phyloP scores from a whole-genome alignment of 2,797 vertebrate genomes.

The Jordanella pulchra region DNA sequence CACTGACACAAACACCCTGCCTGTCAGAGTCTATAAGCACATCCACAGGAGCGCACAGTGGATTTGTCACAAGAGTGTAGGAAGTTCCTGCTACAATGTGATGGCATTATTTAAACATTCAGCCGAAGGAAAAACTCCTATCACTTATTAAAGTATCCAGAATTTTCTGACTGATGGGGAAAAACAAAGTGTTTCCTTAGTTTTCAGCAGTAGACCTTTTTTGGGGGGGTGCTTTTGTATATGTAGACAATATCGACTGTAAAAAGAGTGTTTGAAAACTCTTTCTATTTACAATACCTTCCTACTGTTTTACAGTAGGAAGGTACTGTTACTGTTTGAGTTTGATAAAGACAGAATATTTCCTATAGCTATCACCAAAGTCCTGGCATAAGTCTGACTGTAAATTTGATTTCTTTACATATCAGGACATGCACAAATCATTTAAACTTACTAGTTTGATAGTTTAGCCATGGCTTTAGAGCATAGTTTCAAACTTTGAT shows the following conservation, averaged over 20 bases:
- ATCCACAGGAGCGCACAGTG: constrained; percentile 14
- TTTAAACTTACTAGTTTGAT: not conserved
- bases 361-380: no score
- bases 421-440: not conserved
- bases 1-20: constrained; percentile 36
- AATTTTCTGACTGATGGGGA: not conserved
- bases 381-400: no score
- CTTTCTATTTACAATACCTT: not conserved
- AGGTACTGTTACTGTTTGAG: no score
- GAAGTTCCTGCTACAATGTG: not conserved
- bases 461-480: not conserved
- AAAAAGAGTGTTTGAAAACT: not conserved
- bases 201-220: not conserved
- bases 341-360: no score
- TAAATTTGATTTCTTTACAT: no score
- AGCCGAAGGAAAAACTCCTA: not conserved
- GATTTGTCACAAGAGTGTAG: constrained; percentile 19
- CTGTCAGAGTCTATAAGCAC: constrained; percentile 20
- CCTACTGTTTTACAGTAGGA: not conserved
- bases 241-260: not conserved
- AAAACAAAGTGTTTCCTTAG: not conserved
- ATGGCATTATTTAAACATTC: constrained; percentile 10
- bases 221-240: not conserved
- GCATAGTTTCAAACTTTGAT: not conserved
- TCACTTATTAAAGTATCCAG: not conserved